Percentiles rank a stretch among this genome's conserved stretches.
Evolutionary conservation across 2,888 invertebrate species (phyloP).

Genomic region (Macaria notata): DNA sequence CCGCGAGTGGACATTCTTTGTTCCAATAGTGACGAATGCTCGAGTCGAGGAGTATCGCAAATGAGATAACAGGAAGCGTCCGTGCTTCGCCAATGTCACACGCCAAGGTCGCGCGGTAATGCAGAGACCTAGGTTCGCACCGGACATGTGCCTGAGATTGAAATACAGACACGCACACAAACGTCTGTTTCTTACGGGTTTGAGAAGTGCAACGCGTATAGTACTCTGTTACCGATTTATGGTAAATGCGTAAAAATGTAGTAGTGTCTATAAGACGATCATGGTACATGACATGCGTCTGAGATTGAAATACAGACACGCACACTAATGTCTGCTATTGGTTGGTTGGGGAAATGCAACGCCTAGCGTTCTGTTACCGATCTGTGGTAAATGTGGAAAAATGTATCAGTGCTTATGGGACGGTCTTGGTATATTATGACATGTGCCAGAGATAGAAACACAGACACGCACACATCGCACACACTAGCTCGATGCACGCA

Average conservation of each 20-base stretch:
- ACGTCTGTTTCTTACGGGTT: background rate
- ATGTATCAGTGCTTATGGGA: no score
- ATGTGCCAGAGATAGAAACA: background rate
- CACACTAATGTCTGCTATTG: constrained; percentile 1
- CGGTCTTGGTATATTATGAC: no score
- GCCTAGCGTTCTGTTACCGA: no score
- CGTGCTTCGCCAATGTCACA: constrained; percentile 72
- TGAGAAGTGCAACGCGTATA: no score
- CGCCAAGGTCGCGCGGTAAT: constrained; percentile 54
- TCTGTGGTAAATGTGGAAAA: no score
- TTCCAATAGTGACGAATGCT: constrained; percentile 80
- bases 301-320: background rate
- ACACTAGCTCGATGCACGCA: no score
- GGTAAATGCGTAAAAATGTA: no score
- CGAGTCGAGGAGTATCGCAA: constrained; percentile 68
- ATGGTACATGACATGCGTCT: no score
- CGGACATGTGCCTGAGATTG: background rate
- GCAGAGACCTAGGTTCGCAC: constrained; percentile 1
- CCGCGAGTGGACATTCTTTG: constrained; percentile 82
- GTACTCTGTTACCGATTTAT: no score
- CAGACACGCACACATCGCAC: constrained; percentile 1
- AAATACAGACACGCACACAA: constrained; percentile 7
- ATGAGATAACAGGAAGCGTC: constrained; percentile 80
- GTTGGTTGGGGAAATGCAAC: no score
- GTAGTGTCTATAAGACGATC: no score